These are phyloP conservation scores for Sebastolobus alascanus DNA, from an alignment of 2,797 vertebrate species.

Conservation along the genomic window DNA sequence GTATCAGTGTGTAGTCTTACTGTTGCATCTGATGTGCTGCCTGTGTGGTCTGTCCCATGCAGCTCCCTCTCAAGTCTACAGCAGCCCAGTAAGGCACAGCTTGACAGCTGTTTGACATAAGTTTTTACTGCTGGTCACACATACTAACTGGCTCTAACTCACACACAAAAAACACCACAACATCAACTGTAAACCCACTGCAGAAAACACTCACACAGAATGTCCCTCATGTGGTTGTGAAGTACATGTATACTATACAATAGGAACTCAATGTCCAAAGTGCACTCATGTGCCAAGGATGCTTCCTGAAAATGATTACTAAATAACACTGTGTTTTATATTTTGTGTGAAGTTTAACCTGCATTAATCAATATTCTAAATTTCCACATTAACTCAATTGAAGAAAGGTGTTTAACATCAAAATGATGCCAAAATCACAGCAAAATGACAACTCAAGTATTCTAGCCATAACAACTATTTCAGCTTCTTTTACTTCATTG, in stretches of 20 bases:
- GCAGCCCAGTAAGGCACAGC: constrained; percentile 16
- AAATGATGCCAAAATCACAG: too few relatives aligned
- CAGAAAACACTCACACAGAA: constrained; percentile 21
- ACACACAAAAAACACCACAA: neutral
- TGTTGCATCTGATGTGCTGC: constrained; percentile 10
- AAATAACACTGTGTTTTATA: neutral
- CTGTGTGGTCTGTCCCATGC: neutral
- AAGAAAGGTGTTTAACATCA: neutral
- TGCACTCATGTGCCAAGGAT: neutral
- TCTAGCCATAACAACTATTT: neutral
- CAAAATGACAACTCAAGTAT: neutral
- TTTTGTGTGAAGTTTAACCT: neutral
- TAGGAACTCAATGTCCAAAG: neutral
- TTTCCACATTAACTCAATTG: neutral
- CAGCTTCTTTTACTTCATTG: neutral
- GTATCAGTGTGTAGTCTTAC: constrained; percentile 17
- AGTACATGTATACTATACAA: neutral
- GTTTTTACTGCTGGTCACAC: constrained; percentile 29
- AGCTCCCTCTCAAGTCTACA: constrained; percentile 20
- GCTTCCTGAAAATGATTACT: neutral
- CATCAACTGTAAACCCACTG: constrained; percentile 10
- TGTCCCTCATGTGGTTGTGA: neutral
- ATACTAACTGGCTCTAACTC: constrained; percentile 2
- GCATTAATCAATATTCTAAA: neutral
- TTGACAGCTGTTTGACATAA: constrained; percentile 53